Evolutionary conservation across 2,888 invertebrate genomes (phyloP).

Genomic region (Cerceris rybyensis): DNA sequence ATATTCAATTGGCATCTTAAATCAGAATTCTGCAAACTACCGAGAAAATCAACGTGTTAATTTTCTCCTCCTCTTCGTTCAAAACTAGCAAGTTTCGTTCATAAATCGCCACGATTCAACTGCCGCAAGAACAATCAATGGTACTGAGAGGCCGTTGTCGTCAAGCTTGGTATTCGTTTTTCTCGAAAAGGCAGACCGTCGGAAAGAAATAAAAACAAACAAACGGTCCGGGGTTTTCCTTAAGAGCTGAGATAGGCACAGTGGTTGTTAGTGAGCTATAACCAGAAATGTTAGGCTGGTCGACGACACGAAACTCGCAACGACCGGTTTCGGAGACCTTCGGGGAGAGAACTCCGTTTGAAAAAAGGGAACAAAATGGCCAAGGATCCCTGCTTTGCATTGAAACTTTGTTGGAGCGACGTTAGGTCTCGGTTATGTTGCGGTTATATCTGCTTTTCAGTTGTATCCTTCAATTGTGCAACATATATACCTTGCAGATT

Average conservation of each 20-base stretch:
- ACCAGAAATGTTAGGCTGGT: conserved; percentile 80
- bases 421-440: too few species aligned
- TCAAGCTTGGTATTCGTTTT: too few species aligned
- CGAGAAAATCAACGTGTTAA: too few species aligned
- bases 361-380: conserved; percentile 61
- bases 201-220: conserved; percentile 13
- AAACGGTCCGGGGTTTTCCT: conserved; percentile 23
- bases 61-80: too few species aligned
- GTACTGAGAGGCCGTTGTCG: too few species aligned
- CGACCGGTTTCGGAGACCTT: conserved; percentile 80
- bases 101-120: too few species aligned
- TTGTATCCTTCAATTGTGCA: conserved; percentile 11
- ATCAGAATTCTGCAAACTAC: too few species aligned
- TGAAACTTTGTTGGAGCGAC: conserved; percentile 31
- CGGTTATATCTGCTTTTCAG: conserved; percentile 28
- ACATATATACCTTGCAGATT: too few species aligned
- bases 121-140: too few species aligned
- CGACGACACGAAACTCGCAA: conserved; percentile 78
- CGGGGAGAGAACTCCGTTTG: conserved; percentile 65
- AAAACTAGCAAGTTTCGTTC: too few species aligned
- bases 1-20: too few species aligned
- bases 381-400: conserved; percentile 41
- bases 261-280: conserved; percentile 61
- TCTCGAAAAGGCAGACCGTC: too few species aligned
- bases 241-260: conserved; percentile 29